These are phyloP conservation scores for Sceloporus tristichus DNA, from an alignment of 2,113 vertebrate species.

Conservation along the genomic window DNA sequence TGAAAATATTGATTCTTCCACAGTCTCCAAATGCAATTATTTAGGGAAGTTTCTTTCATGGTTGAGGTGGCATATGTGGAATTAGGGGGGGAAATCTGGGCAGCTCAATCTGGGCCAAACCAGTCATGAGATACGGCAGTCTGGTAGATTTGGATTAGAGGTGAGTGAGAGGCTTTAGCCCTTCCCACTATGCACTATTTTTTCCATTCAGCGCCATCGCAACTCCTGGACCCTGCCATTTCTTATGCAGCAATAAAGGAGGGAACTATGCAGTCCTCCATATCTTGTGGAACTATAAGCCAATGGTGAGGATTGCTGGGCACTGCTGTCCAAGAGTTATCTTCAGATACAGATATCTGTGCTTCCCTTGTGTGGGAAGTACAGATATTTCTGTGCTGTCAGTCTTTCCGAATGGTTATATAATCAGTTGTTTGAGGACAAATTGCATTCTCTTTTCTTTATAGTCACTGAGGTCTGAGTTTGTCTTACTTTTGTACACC, in stretches of 20 bases:
- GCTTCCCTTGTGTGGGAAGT: not conserved
- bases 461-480: not conserved
- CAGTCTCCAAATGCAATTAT: not conserved
- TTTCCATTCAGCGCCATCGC: not conserved
- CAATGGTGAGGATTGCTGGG: too few relatives aligned
- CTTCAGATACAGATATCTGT: too few relatives aligned
- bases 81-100: not conserved
- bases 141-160: not conserved
- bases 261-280: too few relatives aligned
- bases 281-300: too few relatives aligned
- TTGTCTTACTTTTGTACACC: not conserved
- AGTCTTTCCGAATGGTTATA: not conserved
- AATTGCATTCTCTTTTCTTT: not conserved
- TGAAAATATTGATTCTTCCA: conserved; percentile 14
- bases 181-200: not conserved
- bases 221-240: not conserved
- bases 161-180: too few relatives aligned
- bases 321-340: too few relatives aligned
- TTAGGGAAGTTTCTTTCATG: not conserved
- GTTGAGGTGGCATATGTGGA: not conserved
- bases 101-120: not conserved
- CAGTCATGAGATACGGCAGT: not conserved
- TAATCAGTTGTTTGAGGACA: not conserved
- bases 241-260: not conserved
- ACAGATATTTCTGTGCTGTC: not conserved